These are phyloP conservation scores for Nyleta sp. DNA, from an alignment of 2,888 invertebrate species.

Conservation along the genomic window DNA sequence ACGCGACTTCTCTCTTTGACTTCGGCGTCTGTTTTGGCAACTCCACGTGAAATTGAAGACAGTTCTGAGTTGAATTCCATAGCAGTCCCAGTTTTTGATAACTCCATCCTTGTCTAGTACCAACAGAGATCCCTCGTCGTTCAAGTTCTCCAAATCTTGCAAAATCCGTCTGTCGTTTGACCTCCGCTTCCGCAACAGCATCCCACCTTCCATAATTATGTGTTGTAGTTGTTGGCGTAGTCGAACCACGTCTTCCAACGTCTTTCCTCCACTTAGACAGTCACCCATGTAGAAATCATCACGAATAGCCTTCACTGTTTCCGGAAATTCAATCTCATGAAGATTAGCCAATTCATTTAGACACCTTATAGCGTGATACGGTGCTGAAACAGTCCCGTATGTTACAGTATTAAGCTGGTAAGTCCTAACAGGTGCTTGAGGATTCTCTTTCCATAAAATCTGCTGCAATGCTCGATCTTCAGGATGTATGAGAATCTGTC, in stretches of 20 bases:
- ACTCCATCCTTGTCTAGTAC: too few species aligned
- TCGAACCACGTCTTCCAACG: not conserved
- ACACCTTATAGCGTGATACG: not conserved
- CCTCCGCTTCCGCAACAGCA: not conserved
- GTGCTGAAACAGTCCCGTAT: not conserved
- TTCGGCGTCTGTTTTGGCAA: too few species aligned
- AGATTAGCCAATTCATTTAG: not conserved
- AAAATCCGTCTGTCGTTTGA: not conserved
- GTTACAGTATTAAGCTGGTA: not conserved
- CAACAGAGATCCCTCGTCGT: too few species aligned
- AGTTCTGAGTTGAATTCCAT: too few species aligned
- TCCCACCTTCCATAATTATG: not conserved
- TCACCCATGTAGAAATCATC: slow-evolving; percentile 11
- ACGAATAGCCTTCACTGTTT: not conserved
- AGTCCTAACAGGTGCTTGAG: not conserved
- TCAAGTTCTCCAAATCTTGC: not conserved
- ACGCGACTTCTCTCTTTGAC: too few species aligned
- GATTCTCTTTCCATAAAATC: not conserved
- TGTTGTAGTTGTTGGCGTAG: not conserved
- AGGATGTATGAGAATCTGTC: not conserved
- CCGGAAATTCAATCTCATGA: not conserved
- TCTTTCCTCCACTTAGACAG: not conserved
- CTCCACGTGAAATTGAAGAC: too few species aligned
- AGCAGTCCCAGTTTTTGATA: too few species aligned
- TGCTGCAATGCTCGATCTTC: not conserved